Evolutionary conservation across 2,888 invertebrate species (phyloP).

Genomic region (Tipula unca): DNA sequence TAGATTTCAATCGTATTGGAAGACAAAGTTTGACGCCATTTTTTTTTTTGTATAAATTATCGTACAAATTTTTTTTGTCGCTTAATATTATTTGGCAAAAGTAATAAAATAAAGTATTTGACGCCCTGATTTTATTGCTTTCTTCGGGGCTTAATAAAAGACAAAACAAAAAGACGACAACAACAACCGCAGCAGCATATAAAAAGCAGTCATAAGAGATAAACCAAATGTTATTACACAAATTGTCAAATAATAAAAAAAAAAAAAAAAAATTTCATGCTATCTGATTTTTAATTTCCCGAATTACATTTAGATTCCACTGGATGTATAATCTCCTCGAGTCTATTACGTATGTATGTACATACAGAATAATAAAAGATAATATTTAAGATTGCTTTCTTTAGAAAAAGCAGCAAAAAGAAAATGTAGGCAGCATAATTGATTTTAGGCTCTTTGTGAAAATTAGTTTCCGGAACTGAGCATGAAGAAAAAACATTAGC

Average conservation of each 20-base stretch:
- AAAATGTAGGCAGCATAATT: constrained; percentile 1
- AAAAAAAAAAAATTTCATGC: background rate
- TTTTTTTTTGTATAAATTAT: background rate
- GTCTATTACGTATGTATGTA: background rate
- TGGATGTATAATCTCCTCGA: background rate
- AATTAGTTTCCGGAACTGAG: background rate
- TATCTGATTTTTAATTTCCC: background rate
- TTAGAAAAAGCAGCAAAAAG: background rate
- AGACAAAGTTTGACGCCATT: background rate
- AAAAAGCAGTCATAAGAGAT: background rate
- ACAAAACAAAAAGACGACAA: background rate
- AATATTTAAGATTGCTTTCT: background rate
- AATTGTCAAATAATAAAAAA: background rate
- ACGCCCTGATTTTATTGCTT: background rate
- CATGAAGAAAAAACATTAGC: no score
- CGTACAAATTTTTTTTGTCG: background rate
- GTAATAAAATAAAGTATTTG: background rate
- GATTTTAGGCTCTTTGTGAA: background rate
- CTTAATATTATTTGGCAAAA: background rate
- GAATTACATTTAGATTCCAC: background rate
- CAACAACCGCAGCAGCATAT: background rate
- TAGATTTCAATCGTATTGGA: background rate
- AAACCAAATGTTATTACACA: constrained; percentile 2
- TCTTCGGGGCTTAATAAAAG: background rate
- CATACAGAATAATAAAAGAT: background rate